Conservation (phyloP, 2,888 invertebrate genomes). For the Drosophila borborema region DNA sequence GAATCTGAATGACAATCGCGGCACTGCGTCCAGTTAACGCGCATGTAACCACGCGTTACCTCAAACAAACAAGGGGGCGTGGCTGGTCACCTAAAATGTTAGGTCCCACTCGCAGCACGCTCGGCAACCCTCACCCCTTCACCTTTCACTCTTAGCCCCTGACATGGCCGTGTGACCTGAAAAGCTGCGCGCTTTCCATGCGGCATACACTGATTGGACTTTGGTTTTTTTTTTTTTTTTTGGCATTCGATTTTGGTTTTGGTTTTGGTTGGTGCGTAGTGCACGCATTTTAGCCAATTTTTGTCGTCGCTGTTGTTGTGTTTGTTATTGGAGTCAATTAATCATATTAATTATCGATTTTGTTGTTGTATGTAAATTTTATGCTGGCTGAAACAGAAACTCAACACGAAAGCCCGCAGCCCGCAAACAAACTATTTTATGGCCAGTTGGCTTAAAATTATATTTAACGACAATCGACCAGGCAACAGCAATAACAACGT, state of each 20-base stretch:
- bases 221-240: slow-evolving; percentile 14
- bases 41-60: slow-evolving; percentile 38
- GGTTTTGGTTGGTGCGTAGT: slow-evolving; percentile 8
- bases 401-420: slow-evolving; percentile 35
- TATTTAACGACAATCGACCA: slow-evolving; percentile 42
- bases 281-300: slow-evolving; percentile 12
- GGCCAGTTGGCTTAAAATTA: slow-evolving; percentile 48
- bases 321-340: slow-evolving; percentile 60
- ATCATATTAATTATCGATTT: slow-evolving; percentile 79
- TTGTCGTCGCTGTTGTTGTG: slow-evolving; percentile 5
- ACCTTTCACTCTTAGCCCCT: neutral
- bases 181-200: slow-evolving; percentile 41
- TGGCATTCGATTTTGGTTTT: slow-evolving; percentile 12
- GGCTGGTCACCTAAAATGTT: neutral
- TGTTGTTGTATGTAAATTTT: slow-evolving; percentile 57
- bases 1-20: slow-evolving; percentile 26
- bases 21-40: slow-evolving; percentile 36
- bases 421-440: slow-evolving; percentile 56
- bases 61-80: slow-evolving; percentile 48
- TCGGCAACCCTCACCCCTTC: too few relatives aligned
- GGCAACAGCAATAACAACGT: slow-evolving; percentile 17
- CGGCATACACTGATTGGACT: slow-evolving; percentile 21
- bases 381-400: slow-evolving; percentile 53
- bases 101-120: neutral
- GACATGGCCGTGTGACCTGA: slow-evolving; percentile 7